These are phyloP conservation scores for Mionectes olivaceus DNA, from an alignment of 2,797 vertebrate species.

Conservation along the genomic window DNA sequence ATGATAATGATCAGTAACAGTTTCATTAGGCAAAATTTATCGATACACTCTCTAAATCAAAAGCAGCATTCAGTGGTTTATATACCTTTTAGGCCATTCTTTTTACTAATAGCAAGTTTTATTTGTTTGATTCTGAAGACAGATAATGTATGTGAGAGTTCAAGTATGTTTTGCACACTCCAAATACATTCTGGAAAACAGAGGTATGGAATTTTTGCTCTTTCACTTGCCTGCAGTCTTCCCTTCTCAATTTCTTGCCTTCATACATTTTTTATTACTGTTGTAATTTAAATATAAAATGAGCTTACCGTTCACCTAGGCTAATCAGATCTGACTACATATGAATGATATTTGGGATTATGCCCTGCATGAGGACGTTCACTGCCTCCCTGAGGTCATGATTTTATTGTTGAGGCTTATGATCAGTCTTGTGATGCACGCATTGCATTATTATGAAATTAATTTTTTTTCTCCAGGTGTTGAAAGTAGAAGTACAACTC, in stretches of 20 bases:
- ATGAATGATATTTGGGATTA: constrained; percentile 44
- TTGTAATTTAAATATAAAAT: constrained; percentile 48
- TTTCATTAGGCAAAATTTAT: background rate
- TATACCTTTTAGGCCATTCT: background rate
- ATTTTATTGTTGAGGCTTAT: constrained; percentile 35
- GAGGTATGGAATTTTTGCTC: background rate
- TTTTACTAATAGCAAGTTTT: background rate
- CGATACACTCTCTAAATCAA: background rate
- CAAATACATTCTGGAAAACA: background rate
- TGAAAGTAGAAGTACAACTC: constrained; percentile 12
- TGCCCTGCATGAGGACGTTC: constrained; percentile 28
- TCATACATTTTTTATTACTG: constrained; percentile 30
- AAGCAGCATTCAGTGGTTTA: background rate
- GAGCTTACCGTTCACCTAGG: constrained; percentile 23
- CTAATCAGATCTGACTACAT: constrained; percentile 63
- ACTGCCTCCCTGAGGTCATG: constrained; percentile 25
- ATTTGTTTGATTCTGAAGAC: background rate
- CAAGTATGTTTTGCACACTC: background rate
- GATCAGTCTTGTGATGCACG: background rate
- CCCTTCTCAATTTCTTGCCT: background rate
- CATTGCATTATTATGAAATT: constrained; percentile 6
- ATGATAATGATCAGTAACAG: background rate
- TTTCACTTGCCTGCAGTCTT: background rate
- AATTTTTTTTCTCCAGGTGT: background rate
- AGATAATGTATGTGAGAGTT: background rate